A percentile compares a stretch with the other conserved stretches of the same genome.
These are phyloP conservation scores for Scrobipalpa atriplicella DNA, from an alignment of 2,888 invertebrate species.

Conservation along the genomic window DNA sequence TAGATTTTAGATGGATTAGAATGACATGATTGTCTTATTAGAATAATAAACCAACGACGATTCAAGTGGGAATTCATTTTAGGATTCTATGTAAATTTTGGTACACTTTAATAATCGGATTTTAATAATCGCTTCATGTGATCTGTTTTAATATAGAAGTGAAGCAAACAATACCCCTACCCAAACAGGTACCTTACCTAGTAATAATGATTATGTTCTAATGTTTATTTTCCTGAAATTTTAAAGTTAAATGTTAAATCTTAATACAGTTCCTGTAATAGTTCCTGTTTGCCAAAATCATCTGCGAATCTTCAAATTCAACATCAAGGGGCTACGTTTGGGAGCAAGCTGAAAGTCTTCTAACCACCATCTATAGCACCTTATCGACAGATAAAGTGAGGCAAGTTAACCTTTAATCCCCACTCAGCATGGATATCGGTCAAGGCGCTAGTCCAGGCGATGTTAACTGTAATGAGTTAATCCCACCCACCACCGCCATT, in stretches of 20 bases:
- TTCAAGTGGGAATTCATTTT: slow-evolving; percentile 1
- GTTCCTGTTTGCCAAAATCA: too few relatives aligned
- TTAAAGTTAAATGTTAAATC: too few relatives aligned
- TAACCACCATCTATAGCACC: neutral
- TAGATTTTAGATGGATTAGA: neutral
- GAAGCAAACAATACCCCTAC: too few relatives aligned
- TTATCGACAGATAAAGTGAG: slow-evolving; percentile 6
- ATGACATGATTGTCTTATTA: neutral
- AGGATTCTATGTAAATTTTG: neutral
- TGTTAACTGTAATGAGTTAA: slow-evolving; percentile 70
- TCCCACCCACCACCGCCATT: slow-evolving; percentile 77
- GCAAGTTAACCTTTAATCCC: slow-evolving; percentile 24
- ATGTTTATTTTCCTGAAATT: too few relatives aligned
- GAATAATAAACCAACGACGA: neutral
- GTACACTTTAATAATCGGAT: too few relatives aligned
- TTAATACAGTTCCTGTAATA: too few relatives aligned
- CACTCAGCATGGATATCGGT: slow-evolving; percentile 71
- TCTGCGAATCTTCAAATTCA: too few relatives aligned
- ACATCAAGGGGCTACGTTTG: neutral
- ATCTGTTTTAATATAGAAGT: too few relatives aligned
- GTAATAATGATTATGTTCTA: too few relatives aligned
- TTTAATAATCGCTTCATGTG: too few relatives aligned
- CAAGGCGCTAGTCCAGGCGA: slow-evolving; percentile 73
- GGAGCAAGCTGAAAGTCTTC: neutral
- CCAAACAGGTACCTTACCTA: too few relatives aligned